Conservation (phyloP, 2,113 vertebrate genomes). For the Stictonetta naevosa region DNA sequence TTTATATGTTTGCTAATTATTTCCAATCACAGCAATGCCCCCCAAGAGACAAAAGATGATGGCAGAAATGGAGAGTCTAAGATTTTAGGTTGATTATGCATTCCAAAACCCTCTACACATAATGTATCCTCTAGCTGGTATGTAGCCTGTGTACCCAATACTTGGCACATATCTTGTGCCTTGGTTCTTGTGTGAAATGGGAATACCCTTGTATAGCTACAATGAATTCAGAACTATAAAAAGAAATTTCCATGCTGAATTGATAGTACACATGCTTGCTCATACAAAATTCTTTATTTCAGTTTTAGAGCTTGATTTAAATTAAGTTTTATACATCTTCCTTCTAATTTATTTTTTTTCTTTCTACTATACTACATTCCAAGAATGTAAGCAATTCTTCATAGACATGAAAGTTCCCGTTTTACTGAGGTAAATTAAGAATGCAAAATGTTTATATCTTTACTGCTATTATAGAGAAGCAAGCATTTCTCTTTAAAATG, state of each 20-base stretch:
- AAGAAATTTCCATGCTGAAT: neutral
- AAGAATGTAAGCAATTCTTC: neutral
- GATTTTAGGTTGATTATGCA: neutral
- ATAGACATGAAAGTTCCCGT: neutral
- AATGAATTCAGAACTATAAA: neutral
- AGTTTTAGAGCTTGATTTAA: neutral
- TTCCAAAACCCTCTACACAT: neutral
- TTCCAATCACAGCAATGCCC: neutral
- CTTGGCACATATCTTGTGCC: no score
- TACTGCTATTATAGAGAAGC: neutral
- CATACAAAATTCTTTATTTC: neutral
- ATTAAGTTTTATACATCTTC: neutral
- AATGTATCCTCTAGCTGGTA: neutral
- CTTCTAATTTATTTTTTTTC: neutral
- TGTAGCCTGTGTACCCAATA: neutral
- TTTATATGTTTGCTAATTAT: slow-evolving; percentile 32
- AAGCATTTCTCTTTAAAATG: neutral
- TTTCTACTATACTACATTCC: neutral
- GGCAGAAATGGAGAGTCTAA: neutral
- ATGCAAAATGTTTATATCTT: neutral
- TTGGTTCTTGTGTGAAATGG: neutral
- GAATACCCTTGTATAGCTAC: neutral
- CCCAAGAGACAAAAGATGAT: neutral
- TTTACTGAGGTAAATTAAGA: neutral
- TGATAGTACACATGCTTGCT: neutral